Percentiles rank a stretch among this genome's conserved stretches.
Conservation (phyloP, 1,140 invertebrate genomes). For the Eciton burchellii region DNA sequence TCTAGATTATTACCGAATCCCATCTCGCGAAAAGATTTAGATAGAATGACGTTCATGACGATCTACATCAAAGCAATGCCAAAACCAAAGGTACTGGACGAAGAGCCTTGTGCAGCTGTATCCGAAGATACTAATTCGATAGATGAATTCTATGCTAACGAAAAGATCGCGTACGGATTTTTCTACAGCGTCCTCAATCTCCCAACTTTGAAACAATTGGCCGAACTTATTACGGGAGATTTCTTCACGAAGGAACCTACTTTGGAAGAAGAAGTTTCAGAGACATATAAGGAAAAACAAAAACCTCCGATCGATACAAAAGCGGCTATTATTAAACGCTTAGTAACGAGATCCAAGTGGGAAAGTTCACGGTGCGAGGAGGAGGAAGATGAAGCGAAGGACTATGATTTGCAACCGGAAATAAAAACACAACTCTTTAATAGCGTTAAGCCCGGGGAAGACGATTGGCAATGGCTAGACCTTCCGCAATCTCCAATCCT, state of each 20-base stretch:
- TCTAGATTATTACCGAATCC: constrained; percentile 85
- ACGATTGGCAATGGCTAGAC: constrained; percentile 85
- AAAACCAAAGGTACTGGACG: constrained; percentile 81
- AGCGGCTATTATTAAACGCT: constrained; percentile 39
- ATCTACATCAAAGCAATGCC: constrained; percentile 85
- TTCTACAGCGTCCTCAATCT: constrained; percentile 86
- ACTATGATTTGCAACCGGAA: not conserved
- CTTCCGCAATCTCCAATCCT: constrained; percentile 81
- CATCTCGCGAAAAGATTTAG: constrained; percentile 69
- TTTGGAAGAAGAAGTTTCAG: constrained; percentile 79
- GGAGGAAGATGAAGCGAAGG: not conserved
- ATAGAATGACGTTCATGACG: constrained; percentile 85
- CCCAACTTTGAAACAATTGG: constrained; percentile 85
- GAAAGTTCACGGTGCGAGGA: not conserved
- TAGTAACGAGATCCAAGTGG: constrained; percentile 25
- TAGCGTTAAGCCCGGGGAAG: constrained; percentile 82
- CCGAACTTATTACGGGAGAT: constrained; percentile 85
- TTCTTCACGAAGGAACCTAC: constrained; percentile 82
- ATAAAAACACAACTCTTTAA: not conserved
- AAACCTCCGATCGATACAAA: constrained; percentile 23
- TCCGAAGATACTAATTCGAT: constrained; percentile 84
- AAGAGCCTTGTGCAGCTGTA: constrained; percentile 83
- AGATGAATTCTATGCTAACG: constrained; percentile 86
- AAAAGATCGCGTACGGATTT: constrained; percentile 86
- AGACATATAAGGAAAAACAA: not conserved